These are phyloP conservation scores for Halesus radiatus DNA, from an alignment of 1,140 invertebrate genomes.

Conservation along the genomic window DNA sequence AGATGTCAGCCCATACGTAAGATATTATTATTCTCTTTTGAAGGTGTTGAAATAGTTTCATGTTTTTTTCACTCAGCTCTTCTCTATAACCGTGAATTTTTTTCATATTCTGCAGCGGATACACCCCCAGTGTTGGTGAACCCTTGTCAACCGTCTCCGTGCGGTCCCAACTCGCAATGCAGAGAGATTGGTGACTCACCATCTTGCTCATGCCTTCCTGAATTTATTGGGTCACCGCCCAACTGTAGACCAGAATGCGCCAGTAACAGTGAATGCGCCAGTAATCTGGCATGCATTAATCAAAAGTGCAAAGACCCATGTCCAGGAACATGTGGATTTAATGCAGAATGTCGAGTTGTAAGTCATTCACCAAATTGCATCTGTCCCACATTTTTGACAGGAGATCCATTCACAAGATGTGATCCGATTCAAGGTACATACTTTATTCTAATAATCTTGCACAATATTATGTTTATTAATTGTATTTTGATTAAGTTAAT, in stretches of 20 bases:
- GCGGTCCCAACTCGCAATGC: slow-evolving; percentile 84
- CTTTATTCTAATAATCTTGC: slow-evolving; percentile 56
- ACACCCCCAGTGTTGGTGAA: slow-evolving; percentile 69
- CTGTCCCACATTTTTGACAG: slow-evolving; percentile 73
- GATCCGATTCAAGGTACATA: slow-evolving; percentile 67
- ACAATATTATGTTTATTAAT: slow-evolving; percentile 53
- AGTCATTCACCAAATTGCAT: slow-evolving; percentile 78
- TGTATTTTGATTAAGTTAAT: background rate
- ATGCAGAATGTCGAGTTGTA: slow-evolving; percentile 78
- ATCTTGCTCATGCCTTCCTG: slow-evolving; percentile 77
- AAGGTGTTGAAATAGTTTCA: slow-evolving; percentile 53
- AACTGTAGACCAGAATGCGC: slow-evolving; percentile 81
- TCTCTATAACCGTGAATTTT: background rate
- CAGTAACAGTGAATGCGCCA: slow-evolving; percentile 81
- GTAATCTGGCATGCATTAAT: slow-evolving; percentile 79
- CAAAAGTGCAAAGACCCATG: slow-evolving; percentile 83
- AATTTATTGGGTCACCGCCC: slow-evolving; percentile 78
- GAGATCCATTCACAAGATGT: slow-evolving; percentile 74
- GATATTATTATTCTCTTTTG: slow-evolving; percentile 54
- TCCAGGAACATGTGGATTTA: slow-evolving; percentile 79
- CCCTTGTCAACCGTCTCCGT: slow-evolving; percentile 78
- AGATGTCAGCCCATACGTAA: slow-evolving; percentile 72
- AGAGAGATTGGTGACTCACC: slow-evolving; percentile 71
- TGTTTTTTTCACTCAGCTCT: background rate
- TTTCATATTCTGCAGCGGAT: slow-evolving; percentile 67